Base-by-base conservation (phyloP, 2,113 vertebrate genomes). In the Philantomba maxwellii region DNA sequence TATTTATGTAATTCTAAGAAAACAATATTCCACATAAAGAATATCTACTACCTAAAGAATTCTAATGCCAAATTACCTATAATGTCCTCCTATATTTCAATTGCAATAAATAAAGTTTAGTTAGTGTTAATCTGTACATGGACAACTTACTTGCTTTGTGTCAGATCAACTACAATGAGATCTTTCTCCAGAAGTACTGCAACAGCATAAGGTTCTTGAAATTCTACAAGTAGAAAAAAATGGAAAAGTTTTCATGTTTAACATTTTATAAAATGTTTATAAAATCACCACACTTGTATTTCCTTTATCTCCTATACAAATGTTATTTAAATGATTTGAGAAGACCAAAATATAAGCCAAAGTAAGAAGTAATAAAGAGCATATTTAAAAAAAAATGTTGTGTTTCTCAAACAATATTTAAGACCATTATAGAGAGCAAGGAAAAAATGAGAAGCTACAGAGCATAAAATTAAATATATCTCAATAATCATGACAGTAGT, bases 121-220 rank as follows among this genome's bases (percentile, higher is more conserved):
- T 80, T 89, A 95, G 51, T 60, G 83, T 83, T 39, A 87, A 66
- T 86, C 39, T 66, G 1, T n/a, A 96, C 12, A 96, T 19, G 75
- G 83, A 58, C 81, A 94, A 99, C 99, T 98, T 99, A 99, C 99
- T 99, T 99, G 99, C 99, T 99, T 98, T 99, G 99, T 95, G 99
- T 99, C 96, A 99, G 98, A 98, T 99, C 99, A 98, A 99, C 99
- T 25, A 99, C 99, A 90, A 99, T 99, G 86, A 99, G 98, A 98
- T 99, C 99, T 98, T 99, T 99, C 98, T 99, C 99, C 98, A 99
- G 98, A 95, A 99, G 99, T 62, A 99, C 99, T 94, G 99, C 99
- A 64, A 99, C 99, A n/a, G 99, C 99, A 95, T 99, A 99, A 8
- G 99, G 99, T 95, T 99, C 99, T 98, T 99, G 99, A 98, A 99